Conservation (phyloP, 2,797 vertebrate genomes). For the Hozukius guyotensis region DNA sequence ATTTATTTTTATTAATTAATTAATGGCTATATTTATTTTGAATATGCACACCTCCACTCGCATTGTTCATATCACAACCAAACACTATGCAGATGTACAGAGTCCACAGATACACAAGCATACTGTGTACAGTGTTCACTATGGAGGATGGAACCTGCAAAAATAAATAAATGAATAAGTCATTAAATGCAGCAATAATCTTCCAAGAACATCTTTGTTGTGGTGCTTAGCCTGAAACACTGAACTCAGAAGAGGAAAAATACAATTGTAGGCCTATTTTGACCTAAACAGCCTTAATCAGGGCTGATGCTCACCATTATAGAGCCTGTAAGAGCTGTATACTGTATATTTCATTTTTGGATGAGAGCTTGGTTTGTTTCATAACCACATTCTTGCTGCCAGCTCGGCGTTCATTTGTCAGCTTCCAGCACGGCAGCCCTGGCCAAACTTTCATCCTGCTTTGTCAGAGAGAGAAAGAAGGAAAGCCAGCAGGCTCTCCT, state of each 20-base stretch:
- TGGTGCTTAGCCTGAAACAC: not conserved
- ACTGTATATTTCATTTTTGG: constrained; percentile 4
- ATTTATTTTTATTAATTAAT: too few species aligned
- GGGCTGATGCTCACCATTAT: not conserved
- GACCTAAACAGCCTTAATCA: not conserved
- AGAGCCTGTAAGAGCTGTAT: not conserved
- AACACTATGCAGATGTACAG: not conserved
- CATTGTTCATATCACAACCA: not conserved
- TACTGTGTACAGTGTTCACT: not conserved
- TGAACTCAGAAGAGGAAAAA: not conserved
- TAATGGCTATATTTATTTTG: too few species aligned
- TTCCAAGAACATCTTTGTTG: not conserved
- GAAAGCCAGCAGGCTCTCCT: constrained; percentile 29
- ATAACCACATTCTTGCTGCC: constrained; percentile 54
- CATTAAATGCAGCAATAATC: not conserved
- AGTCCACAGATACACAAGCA: not conserved
- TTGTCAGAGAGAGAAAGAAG: constrained; percentile 25
- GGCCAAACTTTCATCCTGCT: constrained; percentile 48
- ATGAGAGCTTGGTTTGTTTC: constrained; percentile 38
- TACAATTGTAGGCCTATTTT: not conserved
- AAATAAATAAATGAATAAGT: too few species aligned
- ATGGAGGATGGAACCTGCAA: too few species aligned
- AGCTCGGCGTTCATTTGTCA: constrained; percentile 40
- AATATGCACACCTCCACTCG: too few species aligned
- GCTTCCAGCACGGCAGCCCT: constrained; percentile 29